Conservation (phyloP, 1,140 invertebrate species). For the Polyergus mexicanus region DNA sequence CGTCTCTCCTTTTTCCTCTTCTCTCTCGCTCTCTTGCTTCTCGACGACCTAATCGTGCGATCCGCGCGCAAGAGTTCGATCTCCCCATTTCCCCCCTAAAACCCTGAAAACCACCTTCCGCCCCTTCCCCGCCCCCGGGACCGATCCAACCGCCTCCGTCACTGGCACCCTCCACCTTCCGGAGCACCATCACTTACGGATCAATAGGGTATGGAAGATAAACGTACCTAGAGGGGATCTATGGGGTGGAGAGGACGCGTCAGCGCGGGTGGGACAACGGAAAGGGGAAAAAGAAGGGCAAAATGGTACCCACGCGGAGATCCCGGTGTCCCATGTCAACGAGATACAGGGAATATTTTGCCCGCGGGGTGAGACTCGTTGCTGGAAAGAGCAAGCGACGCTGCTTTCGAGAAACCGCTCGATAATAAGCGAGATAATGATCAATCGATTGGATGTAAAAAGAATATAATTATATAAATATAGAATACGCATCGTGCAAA, state of each 20-base stretch:
- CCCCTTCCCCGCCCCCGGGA: constrained; percentile 59
- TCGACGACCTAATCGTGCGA: constrained; percentile 81
- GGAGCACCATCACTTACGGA: constrained; percentile 81
- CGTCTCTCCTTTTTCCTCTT: background rate
- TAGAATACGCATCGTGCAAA: background rate
- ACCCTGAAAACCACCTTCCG: constrained; percentile 74
- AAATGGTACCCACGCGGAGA: constrained; percentile 67
- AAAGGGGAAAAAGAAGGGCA: constrained; percentile 65
- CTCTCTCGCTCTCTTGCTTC: constrained; percentile 35
- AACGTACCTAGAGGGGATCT: constrained; percentile 74
- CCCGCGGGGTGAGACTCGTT: constrained; percentile 21
- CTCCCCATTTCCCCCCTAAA: constrained; percentile 71
- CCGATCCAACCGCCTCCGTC: constrained; percentile 72
- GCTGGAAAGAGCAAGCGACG: background rate
- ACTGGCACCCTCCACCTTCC: constrained; percentile 73
- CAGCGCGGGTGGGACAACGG: constrained; percentile 52
- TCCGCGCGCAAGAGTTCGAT: constrained; percentile 73
- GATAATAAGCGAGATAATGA: background rate
- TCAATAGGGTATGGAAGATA: constrained; percentile 83
- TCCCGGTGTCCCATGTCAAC: constrained; percentile 62
- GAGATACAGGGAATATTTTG: constrained; percentile 61
- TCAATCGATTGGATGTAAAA: background rate
- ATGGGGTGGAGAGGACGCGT: constrained; percentile 50
- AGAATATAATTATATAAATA: background rate
- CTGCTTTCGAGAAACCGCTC: background rate